Base-by-base conservation (phyloP, 2,113 vertebrate species). In the Syrrhaptes paradoxus region DNA sequence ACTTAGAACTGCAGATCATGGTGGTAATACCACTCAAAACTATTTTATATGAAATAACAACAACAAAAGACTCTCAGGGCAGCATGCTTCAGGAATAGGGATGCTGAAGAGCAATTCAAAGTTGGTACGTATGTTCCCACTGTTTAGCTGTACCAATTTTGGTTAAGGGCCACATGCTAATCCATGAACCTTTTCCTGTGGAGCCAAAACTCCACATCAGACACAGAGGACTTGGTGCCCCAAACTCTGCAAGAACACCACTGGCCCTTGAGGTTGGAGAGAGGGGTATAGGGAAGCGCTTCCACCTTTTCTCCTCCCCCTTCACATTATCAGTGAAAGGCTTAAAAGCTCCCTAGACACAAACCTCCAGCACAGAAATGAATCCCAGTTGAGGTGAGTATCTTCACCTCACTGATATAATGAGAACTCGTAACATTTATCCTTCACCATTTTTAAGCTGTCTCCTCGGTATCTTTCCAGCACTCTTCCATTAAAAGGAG, bases 201-300 rank as follows among this genome's bases (percentile, higher is more conserved):
- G 11, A 21, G 10, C 9, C 3, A 2, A 46, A 78, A 46, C 9
- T 32, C 15, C 31, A 17, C 13, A 15, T 2, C 0, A 2, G 15
- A 75, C 18, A 55, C 0, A 28, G 8, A 58, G 24, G 58, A 70
- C 19, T 75, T 25, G 8, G 12, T 48, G 17, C 7, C 26, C 19
- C 54, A 45, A 65, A 75, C 31, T 38, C 31, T 52, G 15, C 18
- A 48, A 61, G 41, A 85, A 5, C 36, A 88, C 20, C 13, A 11
- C 17, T 11, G 10, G 36, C 12, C 41, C 67, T 66, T 65, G 13
- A 76, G 7, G 10, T 52, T 13, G 54, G 13, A 52, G 13, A 82
- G 21, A 43, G 55, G 6, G 4, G 14, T 17, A 25, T 0, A 49
- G 45, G 7, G 32, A 87, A 70, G 34, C 61, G 45, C n/a, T n/a